Evolutionary conservation across 2,797 vertebrate genomes (phyloP).

Genomic region (Cuculus canorus): DNA sequence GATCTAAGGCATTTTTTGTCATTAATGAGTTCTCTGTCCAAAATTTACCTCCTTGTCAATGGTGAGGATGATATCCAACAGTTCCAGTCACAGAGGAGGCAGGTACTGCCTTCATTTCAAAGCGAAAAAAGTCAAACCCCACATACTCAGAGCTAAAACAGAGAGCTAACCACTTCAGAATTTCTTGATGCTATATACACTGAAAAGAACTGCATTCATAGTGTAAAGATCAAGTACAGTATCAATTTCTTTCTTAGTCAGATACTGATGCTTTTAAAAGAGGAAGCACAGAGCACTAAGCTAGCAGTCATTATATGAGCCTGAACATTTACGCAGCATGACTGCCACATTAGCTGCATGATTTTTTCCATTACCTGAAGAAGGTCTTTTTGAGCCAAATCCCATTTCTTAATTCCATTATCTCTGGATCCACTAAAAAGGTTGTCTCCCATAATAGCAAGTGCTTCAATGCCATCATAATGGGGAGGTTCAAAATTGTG

Average conservation of each 20-base stretch:
- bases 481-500: slow-evolving; percentile 98
- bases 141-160: neutral
- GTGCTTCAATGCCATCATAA: slow-evolving; percentile 96
- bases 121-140: neutral
- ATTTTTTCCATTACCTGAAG: slow-evolving; percentile 85
- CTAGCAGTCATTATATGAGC: neutral
- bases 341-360: neutral
- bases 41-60: neutral
- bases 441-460: slow-evolving; percentile 90
- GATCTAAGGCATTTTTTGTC: neutral
- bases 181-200: neutral
- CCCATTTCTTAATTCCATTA: slow-evolving; percentile 99
- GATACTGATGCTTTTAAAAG: no score
- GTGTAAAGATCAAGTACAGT: neutral
- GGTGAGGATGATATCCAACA: neutral
- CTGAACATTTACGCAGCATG: neutral
- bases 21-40: neutral
- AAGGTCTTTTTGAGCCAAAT: slow-evolving; percentile 93
- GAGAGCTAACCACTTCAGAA: neutral
- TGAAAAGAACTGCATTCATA: neutral
- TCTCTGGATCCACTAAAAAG: slow-evolving; percentile 96
- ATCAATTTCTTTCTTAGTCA: neutral
- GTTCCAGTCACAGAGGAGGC: neutral
- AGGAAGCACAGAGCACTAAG: no score
- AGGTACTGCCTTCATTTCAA: neutral